These are phyloP conservation scores for Agrenia bidenticulata DNA, from an alignment of 2,888 invertebrate genomes.

Conservation along the genomic window DNA sequence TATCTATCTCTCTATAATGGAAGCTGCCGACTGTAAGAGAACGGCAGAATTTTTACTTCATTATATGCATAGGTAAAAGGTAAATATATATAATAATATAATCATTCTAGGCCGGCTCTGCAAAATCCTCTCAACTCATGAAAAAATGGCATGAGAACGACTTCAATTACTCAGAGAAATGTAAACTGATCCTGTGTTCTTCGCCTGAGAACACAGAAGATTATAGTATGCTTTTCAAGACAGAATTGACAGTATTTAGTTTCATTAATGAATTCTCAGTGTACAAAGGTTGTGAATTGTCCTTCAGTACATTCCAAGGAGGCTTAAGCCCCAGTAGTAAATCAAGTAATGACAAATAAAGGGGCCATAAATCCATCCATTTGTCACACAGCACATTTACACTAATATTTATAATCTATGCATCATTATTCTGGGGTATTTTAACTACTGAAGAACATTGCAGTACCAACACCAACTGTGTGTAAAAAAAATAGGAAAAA, in stretches of 20 bases:
- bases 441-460: no score
- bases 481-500: no score
- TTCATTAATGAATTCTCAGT: slow-evolving; percentile 9
- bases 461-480: no score
- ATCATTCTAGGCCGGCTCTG: no score
- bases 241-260: slow-evolving; percentile 10
- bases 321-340: not conserved
- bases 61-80: no score
- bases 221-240: not conserved
- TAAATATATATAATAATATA: no score
- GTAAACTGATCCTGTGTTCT: not conserved
- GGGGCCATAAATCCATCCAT: slow-evolving; percentile 18
- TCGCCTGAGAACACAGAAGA: not conserved
- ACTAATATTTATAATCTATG: slow-evolving; percentile 8
- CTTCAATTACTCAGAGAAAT: slow-evolving; percentile 10
- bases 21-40: no score
- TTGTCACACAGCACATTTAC: slow-evolving; percentile 14
- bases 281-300: not conserved
- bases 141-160: not conserved
- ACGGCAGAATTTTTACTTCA: no score
- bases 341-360: slow-evolving; percentile 18
- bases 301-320: not conserved
- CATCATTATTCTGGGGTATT: not conserved
- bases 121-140: no score
- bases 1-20: no score